Conservation (phyloP, 2,888 invertebrate genomes). For the Subacronicta megacephala region DNA sequence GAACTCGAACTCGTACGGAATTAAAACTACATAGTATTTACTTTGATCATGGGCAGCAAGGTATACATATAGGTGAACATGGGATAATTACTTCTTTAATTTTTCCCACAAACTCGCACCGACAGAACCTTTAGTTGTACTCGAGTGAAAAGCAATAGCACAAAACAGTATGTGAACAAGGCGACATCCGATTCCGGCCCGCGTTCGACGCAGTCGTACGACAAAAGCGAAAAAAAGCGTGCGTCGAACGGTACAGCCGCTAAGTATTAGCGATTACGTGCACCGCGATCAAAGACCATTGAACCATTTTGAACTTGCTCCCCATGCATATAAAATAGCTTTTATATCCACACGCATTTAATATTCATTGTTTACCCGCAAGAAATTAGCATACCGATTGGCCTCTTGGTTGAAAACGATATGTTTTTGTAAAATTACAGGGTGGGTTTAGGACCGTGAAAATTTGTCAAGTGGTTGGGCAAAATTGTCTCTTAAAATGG, state of each 20-base stretch:
- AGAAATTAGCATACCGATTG: slow-evolving; percentile 69
- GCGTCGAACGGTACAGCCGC: slow-evolving; percentile 18
- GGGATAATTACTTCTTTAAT: not conserved
- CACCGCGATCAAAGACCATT: slow-evolving; percentile 68
- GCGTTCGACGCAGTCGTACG: slow-evolving; percentile 20
- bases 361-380: slow-evolving; percentile 74
- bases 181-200: slow-evolving; percentile 49
- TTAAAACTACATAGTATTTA: no score
- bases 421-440: slow-evolving; percentile 19
- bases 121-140: not conserved
- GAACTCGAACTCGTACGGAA: no score
- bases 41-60: no score
- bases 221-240: slow-evolving; percentile 34
- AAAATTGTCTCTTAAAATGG: not conserved
- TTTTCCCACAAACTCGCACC: not conserved
- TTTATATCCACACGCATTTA: slow-evolving; percentile 67
- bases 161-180: slow-evolving; percentile 30
- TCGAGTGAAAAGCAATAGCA: slow-evolving; percentile 13
- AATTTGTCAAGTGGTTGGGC: not conserved
- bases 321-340: slow-evolving; percentile 75
- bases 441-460: slow-evolving; percentile 9
- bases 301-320: slow-evolving; percentile 66
- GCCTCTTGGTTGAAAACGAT: slow-evolving; percentile 43
- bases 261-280: slow-evolving; percentile 57
- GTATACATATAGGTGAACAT: no score